Conservation (phyloP, 2,888 invertebrate species). For the Syrista parreyssii region DNA sequence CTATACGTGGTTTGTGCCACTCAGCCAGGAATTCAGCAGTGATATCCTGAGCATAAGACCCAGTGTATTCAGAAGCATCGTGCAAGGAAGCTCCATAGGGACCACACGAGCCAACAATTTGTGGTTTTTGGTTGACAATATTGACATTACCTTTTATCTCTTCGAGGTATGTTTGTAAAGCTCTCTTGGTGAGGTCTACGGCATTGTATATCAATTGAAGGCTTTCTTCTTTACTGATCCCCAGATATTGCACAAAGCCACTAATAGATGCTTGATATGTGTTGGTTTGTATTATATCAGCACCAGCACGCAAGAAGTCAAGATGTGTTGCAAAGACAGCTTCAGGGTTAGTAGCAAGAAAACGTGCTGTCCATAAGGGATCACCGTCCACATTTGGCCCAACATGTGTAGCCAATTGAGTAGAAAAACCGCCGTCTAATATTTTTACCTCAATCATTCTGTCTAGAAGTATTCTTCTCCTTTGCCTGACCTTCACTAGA, state of each 20-base stretch:
- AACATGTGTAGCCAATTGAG: constrained; percentile 82
- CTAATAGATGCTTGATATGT: constrained; percentile 89
- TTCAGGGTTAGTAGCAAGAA: constrained; percentile 81
- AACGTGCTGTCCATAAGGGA: constrained; percentile 89
- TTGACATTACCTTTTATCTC: constrained; percentile 69
- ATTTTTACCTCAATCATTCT: constrained; percentile 47
- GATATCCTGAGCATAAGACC: constrained; percentile 79
- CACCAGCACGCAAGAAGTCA: constrained; percentile 87
- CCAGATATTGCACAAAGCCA: constrained; percentile 81
- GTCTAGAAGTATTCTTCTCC: not conserved
- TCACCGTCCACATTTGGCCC: constrained; percentile 83
- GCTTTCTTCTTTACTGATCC: constrained; percentile 75
- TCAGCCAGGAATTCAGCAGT: constrained; percentile 74
- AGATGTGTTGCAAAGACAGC: constrained; percentile 84
- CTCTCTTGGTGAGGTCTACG: constrained; percentile 79
- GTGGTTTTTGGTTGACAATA: constrained; percentile 64
- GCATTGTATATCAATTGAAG: constrained; percentile 79
- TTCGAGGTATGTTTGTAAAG: constrained; percentile 65
- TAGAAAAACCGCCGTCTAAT: constrained; percentile 84
- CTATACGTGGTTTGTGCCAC: constrained; percentile 88
- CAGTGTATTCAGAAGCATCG: constrained; percentile 95
- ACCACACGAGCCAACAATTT: constrained; percentile 90
- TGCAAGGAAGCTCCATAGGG: constrained; percentile 92
- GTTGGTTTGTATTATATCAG: constrained; percentile 87
- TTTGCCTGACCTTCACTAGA: not conserved